Percentiles rank a stretch among this genome's conserved stretches.
Evolutionary conservation across 1,140 invertebrate genomes (phyloP).

Genomic region (Caerostris darwini): DNA sequence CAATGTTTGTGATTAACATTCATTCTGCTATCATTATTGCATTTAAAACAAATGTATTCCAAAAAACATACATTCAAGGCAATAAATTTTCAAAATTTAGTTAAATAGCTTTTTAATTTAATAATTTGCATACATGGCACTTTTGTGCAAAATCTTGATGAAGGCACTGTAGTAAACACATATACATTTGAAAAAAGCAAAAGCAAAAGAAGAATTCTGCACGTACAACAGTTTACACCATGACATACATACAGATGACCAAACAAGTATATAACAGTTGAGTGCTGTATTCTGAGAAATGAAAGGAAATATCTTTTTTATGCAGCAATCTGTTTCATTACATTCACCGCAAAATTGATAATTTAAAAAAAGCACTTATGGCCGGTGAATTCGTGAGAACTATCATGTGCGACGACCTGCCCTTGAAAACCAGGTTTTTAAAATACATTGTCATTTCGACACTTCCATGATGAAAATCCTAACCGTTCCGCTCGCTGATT

Average conservation of each 20-base stretch:
- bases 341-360: neutral
- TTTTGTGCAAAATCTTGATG: no score
- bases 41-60: no score
- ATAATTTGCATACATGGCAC: no score
- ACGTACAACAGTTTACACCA: neutral
- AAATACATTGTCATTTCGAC: constrained; percentile 18
- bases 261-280: neutral
- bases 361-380: neutral
- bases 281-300: neutral
- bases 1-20: no score
- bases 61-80: no score
- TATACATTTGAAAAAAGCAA: neutral
- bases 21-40: no score
- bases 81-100: no score
- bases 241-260: neutral
- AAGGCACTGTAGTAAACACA: no score
- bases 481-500: neutral
- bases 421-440: neutral
- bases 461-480: constrained; percentile 18
- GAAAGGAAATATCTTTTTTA: neutral
- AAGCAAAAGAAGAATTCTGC: neutral
- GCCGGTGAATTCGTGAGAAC: neutral
- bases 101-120: no score
- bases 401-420: neutral
- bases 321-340: neutral